Evolutionary conservation across 2,113 vertebrate genomes (phyloP).

Genomic region (Paramormyrops kingsleyae): DNA sequence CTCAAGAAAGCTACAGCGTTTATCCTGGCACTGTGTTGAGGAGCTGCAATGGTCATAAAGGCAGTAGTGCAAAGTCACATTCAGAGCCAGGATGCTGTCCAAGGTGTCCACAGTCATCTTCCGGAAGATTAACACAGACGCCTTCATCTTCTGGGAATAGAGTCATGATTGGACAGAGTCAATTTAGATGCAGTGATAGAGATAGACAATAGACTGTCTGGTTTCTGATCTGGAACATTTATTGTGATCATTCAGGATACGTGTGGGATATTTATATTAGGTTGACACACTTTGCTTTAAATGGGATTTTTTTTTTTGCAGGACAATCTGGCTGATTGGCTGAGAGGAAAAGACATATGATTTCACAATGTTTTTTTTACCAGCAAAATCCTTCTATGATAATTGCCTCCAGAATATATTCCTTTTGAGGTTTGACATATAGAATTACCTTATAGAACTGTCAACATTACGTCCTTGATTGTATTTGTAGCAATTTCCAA

Average conservation of each 20-base stretch:
- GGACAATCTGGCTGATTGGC: not conserved
- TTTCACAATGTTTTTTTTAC: constrained; percentile 12
- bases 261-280: constrained; percentile 35
- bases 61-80: constrained; percentile 25
- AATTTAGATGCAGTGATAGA: constrained; percentile 40
- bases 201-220: constrained; percentile 51
- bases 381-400: constrained; percentile 29
- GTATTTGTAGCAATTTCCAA: constrained; percentile 43
- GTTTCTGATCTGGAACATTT: constrained; percentile 41
- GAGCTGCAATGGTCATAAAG: not conserved
- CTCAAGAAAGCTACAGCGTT: not conserved
- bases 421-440: constrained; percentile 28
- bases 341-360: constrained; percentile 10
- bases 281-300: constrained; percentile 44
- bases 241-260: constrained; percentile 46
- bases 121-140: constrained; percentile 42
- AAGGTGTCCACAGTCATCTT: constrained; percentile 54
- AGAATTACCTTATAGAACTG: constrained; percentile 45
- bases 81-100: constrained; percentile 13
- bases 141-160: constrained; percentile 53
- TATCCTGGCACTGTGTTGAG: not conserved
- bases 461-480: constrained; percentile 31
- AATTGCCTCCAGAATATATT: constrained; percentile 16
- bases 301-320: constrained; percentile 19
- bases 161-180: constrained; percentile 33